phyloP scores from a whole-genome alignment of 2,888 invertebrate genomes.

The Eupithecia centaureata region DNA sequence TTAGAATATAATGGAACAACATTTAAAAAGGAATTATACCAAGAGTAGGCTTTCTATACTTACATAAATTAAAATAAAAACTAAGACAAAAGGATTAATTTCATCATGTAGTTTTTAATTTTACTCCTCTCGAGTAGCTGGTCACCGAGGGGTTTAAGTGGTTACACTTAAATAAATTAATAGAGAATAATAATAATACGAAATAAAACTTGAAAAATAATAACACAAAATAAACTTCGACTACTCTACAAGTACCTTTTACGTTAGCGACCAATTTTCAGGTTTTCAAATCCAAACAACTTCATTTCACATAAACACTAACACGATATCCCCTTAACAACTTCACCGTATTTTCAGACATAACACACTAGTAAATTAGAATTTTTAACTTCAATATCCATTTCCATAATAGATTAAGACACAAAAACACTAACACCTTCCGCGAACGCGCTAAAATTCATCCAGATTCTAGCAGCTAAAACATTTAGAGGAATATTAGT shows the following conservation, averaged over 20 bases:
- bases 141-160: too few relatives aligned
- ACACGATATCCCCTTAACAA: not conserved
- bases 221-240: too few relatives aligned
- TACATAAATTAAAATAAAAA: too few relatives aligned
- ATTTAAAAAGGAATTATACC: too few relatives aligned
- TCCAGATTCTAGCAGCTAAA: not conserved
- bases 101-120: too few relatives aligned
- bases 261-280: not conserved
- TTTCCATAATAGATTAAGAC: not conserved
- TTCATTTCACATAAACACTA: not conserved
- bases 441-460: not conserved
- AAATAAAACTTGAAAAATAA: too few relatives aligned
- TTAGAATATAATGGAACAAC: too few relatives aligned
- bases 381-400: not conserved
- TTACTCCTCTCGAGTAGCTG: too few relatives aligned
- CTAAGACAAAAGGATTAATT: too few relatives aligned
- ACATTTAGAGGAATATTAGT: not conserved
- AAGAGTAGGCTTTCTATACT: too few relatives aligned
- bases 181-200: too few relatives aligned
- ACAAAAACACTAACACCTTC: not conserved
- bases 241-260: not conserved
- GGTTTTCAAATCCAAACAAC: not conserved
- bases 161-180: too few relatives aligned
- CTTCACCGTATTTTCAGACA: not conserved
- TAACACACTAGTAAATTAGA: not conserved